These are phyloP conservation scores for Danio kyathit DNA, from an alignment of 2,797 vertebrate species.

Conservation along the genomic window DNA sequence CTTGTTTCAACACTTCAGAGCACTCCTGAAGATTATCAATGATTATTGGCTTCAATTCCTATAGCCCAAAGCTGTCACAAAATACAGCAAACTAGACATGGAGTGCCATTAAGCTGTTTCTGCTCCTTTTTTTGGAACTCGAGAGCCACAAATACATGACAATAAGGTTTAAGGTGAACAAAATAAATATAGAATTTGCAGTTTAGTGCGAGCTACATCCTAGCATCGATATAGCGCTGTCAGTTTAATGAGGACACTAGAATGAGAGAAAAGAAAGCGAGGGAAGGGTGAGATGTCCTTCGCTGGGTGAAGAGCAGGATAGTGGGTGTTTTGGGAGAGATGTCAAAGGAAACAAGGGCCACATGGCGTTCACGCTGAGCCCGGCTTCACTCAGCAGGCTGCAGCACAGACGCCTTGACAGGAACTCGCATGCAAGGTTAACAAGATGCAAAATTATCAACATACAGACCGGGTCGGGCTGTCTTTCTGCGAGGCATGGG, in stretches of 20 bases:
- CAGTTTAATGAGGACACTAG: conserved; percentile 43
- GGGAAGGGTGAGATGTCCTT: conserved; percentile 57
- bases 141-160: not conserved
- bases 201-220: not conserved
- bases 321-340: conserved; percentile 36
- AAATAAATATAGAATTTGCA: not conserved
- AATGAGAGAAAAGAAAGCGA: conserved; percentile 13
- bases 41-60: not conserved
- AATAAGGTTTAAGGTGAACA: not conserved
- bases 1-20: not conserved
- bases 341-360: conserved; percentile 49
- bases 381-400: conserved; percentile 36
- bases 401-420: conserved; percentile 48
- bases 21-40: not conserved
- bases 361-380: conserved; percentile 57
- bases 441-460: conserved; percentile 61
- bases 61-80: not conserved
- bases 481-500: conserved; percentile 23
- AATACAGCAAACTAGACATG: no score
- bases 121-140: not conserved
- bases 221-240: not conserved
- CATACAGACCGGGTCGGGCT: conserved; percentile 25
- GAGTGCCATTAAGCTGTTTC: not conserved
- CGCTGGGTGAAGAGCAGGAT: conserved; percentile 42
- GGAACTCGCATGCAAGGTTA: conserved; percentile 53